A percentile compares a stretch with the other conserved stretches of the same genome.
Conservation (phyloP, 2,888 invertebrate genomes). For the Argyresthia goedartella region DNA sequence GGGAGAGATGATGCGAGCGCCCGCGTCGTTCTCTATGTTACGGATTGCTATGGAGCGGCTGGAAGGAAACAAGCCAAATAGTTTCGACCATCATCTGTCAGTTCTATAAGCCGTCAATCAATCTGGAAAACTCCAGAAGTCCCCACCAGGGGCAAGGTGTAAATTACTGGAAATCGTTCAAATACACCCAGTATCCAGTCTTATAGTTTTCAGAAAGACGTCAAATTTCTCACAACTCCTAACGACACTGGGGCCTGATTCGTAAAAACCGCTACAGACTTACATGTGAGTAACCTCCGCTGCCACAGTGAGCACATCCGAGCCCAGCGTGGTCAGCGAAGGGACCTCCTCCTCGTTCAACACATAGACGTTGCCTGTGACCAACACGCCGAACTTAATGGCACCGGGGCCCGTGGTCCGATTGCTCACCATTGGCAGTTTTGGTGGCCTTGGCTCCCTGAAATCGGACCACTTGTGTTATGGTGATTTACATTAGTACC, state of each 20-base stretch:
- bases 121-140: no score
- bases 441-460: constrained; percentile 50
- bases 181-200: no score
- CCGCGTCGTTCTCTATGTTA: constrained; percentile 78
- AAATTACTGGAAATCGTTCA: no score
- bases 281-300: constrained; percentile 70
- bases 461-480: constrained; percentile 8
- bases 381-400: constrained; percentile 60
- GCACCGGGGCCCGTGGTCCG: constrained; percentile 73
- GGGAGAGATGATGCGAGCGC: constrained; percentile 73
- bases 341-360: constrained; percentile 79
- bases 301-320: constrained; percentile 72
- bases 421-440: constrained; percentile 74
- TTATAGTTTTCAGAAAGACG: no score
- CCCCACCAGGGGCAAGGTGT: no score
- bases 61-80: constrained; percentile 10
- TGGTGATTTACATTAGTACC: no score
- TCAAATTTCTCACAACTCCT: no score
- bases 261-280: constrained; percentile 8
- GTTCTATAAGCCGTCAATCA: no score
- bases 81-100: not conserved
- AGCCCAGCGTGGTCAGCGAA: constrained; percentile 75
- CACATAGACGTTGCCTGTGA: constrained; percentile 72
- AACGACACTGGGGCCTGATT: no score
- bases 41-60: constrained; percentile 69